phyloP scores from a whole-genome alignment of 2,888 invertebrate genomes.

The Oasisia sp. region DNA sequence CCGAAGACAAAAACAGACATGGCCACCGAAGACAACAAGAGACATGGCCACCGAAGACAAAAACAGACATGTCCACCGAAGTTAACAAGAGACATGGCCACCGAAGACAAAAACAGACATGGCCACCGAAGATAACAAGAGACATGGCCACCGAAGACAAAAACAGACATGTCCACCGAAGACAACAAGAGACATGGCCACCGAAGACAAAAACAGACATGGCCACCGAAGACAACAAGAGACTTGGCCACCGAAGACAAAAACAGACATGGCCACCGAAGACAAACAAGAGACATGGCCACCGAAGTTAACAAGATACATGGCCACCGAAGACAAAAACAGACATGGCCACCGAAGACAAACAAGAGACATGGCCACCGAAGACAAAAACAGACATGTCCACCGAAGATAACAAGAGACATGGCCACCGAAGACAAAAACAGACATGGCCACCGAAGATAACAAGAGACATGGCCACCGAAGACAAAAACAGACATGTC shows the following conservation, averaged over 20 bases:
- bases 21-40: too few relatives aligned
- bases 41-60: conserved; percentile 63
- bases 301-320: too few relatives aligned
- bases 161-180: too few relatives aligned
- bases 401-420: not conserved
- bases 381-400: too few relatives aligned
- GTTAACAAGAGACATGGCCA: conserved; percentile 60
- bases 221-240: too few relatives aligned
- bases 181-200: conserved; percentile 58
- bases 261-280: conserved; percentile 59
- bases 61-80: too few relatives aligned
- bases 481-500: too few relatives aligned
- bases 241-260: conserved; percentile 59
- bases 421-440: conserved; percentile 66
- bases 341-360: conserved; percentile 63
- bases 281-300: conserved; percentile 61
- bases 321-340: too few relatives aligned
- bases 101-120: conserved; percentile 60
- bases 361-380: conserved; percentile 57
- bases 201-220: too few relatives aligned
- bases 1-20: too few relatives aligned
- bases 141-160: conserved; percentile 63
- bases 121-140: not conserved
- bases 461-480: conserved; percentile 57
- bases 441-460: too few relatives aligned